Evolutionary conservation across 2,113 vertebrate genomes (phyloP), one percentile per base, ranked within the genome.

Genomic region (Salvelinus sp.): DNA sequence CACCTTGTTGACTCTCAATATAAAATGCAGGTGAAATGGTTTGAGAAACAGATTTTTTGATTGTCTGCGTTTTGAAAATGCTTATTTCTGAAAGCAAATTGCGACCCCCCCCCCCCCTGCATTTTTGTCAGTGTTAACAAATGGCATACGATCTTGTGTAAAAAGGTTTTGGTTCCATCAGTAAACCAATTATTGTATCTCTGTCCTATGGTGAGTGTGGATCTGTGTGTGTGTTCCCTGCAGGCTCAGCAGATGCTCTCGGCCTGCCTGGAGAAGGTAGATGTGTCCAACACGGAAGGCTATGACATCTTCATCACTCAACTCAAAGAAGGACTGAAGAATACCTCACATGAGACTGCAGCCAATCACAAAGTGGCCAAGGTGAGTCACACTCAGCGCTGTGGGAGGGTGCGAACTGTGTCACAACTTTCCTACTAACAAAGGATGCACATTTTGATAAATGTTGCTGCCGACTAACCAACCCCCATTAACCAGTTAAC

Each of bases 291-390:
- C 90, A 97, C 94, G 9, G 97, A 99, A 85, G 97, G 97, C 77
- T 99, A 97, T 68, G 97, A 99, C 89, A 93, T 96, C 81, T 99
- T 99, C 85, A 96, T 99, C 89, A 94, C 92, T 74, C 98, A 99
- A 86, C 94, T 99, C 79, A 99, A 98, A 93, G 98, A 99, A 92
- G 98, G 98, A 86, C 93, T 99, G 90, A 98, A 98, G 95, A 99
- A 97, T 95, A 98, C 96, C 94, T 98, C 97, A 91, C 96, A 99
- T 13, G 98, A 99, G 93, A 98, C 98, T 9, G 97, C 97, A 92
- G 97, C 97, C 92, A 99, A 97, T 93, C 98, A 99, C 92, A 99
- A 99, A 95, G 98, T 99, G 93, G 98, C 98, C 83, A 99, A 99
- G 96, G 98, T 99, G 85, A 93, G 94, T 85, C 16, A 22, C 12